Conservation (phyloP, 2,888 invertebrate species). For the Hesperia comma region DNA sequence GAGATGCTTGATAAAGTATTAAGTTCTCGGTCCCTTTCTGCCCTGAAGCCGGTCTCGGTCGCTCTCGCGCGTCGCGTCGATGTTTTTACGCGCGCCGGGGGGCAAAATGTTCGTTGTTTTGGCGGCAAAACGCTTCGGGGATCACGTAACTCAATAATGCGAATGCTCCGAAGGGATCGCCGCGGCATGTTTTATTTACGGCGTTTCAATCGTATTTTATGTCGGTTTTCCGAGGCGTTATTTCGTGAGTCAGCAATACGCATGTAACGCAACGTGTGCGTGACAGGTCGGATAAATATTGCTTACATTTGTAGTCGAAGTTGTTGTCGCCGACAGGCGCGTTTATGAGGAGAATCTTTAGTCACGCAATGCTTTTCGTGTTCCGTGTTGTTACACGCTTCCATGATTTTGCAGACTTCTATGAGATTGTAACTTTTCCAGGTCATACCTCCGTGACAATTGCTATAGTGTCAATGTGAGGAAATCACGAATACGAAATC, state of each 20-base stretch:
- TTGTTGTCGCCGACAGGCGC: constrained; percentile 53
- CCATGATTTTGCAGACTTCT: constrained; percentile 14
- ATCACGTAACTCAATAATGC: constrained; percentile 82
- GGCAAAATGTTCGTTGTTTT: constrained; percentile 83
- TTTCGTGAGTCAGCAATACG: constrained; percentile 59
- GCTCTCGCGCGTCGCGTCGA: constrained; percentile 64
- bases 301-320: constrained; percentile 43
- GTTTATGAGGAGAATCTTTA: constrained; percentile 41
- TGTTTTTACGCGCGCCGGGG: constrained; percentile 83
- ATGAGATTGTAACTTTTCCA: constrained; percentile 5
- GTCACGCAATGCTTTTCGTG: constrained; percentile 54
- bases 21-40: constrained; percentile 76
- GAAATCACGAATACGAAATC: background rate
- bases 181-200: constrained; percentile 83
- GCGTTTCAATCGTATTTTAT: constrained; percentile 76
- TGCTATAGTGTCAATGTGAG: background rate
- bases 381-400: constrained; percentile 23
- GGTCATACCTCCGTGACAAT: background rate
- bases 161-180: constrained; percentile 72
- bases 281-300: constrained; percentile 60
- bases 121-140: constrained; percentile 84
- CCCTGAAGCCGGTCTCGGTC: constrained; percentile 62
- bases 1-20: constrained; percentile 83
- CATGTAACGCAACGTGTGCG: constrained; percentile 58
- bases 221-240: constrained; percentile 65